Evolutionary conservation across 1,140 invertebrate species (phyloP).

Genomic region (Neodiprion pinetum): DNA sequence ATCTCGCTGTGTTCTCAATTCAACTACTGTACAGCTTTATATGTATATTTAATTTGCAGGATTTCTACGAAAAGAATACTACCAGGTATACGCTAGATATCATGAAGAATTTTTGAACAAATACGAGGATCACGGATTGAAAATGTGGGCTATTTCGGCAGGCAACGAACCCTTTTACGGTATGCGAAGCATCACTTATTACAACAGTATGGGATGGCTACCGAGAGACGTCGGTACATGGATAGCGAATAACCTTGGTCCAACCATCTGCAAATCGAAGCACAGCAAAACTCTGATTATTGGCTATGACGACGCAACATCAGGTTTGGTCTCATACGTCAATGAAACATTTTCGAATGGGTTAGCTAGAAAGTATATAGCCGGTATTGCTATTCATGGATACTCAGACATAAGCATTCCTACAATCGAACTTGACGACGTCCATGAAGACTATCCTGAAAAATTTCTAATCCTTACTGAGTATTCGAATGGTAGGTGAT

Average conservation of each 20-base stretch:
- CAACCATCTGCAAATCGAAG: slow-evolving; percentile 64
- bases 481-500: slow-evolving; percentile 69
- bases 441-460: slow-evolving; percentile 69
- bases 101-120: slow-evolving; percentile 62
- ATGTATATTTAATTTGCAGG: slow-evolving; percentile 22
- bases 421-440: slow-evolving; percentile 61
- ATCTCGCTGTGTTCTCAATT: too few relatives aligned
- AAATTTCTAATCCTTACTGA: slow-evolving; percentile 83
- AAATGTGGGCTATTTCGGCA: slow-evolving; percentile 67
- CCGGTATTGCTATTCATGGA: slow-evolving; percentile 85
- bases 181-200: slow-evolving; percentile 69
- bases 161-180: slow-evolving; percentile 70
- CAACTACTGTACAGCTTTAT: too few relatives aligned
- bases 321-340: slow-evolving; percentile 62
- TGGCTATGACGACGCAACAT: slow-evolving; percentile 71
- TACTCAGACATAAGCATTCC: slow-evolving; percentile 71
- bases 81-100: slow-evolving; percentile 70
- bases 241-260: slow-evolving; percentile 70
- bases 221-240: slow-evolving; percentile 68
- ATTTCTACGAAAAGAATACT: slow-evolving; percentile 52
- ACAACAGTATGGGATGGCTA: slow-evolving; percentile 78
- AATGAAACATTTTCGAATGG: slow-evolving; percentile 45
- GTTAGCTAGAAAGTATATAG: slow-evolving; percentile 71
- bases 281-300: slow-evolving; percentile 69
- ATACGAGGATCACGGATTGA: slow-evolving; percentile 48